These are phyloP conservation scores for Furcifer pardalis DNA, from an alignment of 2,797 vertebrate species.

Conservation along the genomic window DNA sequence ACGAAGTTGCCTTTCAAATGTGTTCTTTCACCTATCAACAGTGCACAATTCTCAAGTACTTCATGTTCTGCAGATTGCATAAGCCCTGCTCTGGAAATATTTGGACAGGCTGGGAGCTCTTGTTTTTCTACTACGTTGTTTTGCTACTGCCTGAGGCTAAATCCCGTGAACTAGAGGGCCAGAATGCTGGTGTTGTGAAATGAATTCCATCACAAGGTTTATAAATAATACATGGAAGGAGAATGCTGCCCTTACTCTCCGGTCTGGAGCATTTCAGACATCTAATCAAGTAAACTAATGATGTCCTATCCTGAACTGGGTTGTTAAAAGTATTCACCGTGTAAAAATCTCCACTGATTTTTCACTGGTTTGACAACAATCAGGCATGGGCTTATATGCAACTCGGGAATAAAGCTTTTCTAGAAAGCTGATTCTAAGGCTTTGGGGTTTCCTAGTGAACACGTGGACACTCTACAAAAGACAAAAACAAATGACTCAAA, in stretches of 20 bases:
- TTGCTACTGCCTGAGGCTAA: constrained; percentile 61
- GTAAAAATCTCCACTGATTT: not conserved
- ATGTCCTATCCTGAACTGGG: not conserved
- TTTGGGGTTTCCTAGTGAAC: not conserved
- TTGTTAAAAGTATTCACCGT: not conserved
- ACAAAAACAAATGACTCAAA: too few species aligned
- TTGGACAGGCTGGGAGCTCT: constrained; percentile 73
- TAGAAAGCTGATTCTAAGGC: not conserved
- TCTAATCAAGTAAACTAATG: constrained; percentile 20
- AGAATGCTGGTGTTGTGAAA: constrained; percentile 56
- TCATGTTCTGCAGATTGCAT: constrained; percentile 75
- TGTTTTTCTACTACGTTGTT: constrained; percentile 66
- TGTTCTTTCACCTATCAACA: constrained; percentile 74
- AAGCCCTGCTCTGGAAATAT: constrained; percentile 71
- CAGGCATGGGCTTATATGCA: not conserved
- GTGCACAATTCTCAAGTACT: constrained; percentile 70
- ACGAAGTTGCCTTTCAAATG: constrained; percentile 66
- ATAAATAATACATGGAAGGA: constrained; percentile 27
- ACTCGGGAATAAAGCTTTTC: not conserved
- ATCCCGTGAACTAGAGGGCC: constrained; percentile 49
- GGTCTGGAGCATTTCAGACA: constrained; percentile 28
- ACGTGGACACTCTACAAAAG: not conserved
- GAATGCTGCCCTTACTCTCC: not conserved
- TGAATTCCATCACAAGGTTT: constrained; percentile 52
- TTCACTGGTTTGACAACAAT: not conserved